Percentiles rank a stretch among this genome's conserved stretches.
These are phyloP conservation scores for Pelosia muscerda DNA, from an alignment of 2,888 invertebrate genomes.

Conservation along the genomic window DNA sequence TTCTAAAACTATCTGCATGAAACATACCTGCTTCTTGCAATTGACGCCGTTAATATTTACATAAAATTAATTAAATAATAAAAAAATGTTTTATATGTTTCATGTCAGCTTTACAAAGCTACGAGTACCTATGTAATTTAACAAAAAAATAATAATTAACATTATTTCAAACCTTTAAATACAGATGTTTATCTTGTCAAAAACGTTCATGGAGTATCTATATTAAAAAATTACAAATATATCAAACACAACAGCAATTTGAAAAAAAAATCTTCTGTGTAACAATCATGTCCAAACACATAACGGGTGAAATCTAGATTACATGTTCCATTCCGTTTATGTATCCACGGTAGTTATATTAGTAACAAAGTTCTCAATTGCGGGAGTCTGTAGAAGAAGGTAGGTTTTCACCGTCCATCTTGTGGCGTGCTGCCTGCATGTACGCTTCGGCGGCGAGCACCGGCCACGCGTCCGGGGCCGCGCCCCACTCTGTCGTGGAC, in stretches of 20 bases:
- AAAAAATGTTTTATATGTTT: not conserved
- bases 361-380: slow-evolving; percentile 62
- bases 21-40: not conserved
- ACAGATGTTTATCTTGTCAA: no score
- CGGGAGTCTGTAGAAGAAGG: slow-evolving; percentile 83
- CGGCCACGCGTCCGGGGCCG: slow-evolving; percentile 70
- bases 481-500: slow-evolving; percentile 74
- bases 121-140: not conserved
- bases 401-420: slow-evolving; percentile 80
- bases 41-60: not conserved
- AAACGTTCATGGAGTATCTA: no score
- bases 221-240: no score
- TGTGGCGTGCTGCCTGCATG: slow-evolving; percentile 78
- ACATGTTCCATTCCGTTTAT: not conserved
- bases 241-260: no score
- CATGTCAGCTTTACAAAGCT: not conserved
- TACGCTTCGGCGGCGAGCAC: slow-evolving; percentile 77
- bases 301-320: no score
- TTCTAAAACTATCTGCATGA: not conserved
- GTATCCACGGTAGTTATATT: slow-evolving; percentile 5
- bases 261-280: no score
- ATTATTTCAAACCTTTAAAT: no score
- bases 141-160: not conserved
- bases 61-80: not conserved
- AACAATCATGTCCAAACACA: no score